A percentile compares a stretch with the other conserved stretches of the same genome.
These are phyloP conservation scores for Heliconius cydno DNA, from an alignment of 2,888 invertebrate genomes.

Conservation along the genomic window DNA sequence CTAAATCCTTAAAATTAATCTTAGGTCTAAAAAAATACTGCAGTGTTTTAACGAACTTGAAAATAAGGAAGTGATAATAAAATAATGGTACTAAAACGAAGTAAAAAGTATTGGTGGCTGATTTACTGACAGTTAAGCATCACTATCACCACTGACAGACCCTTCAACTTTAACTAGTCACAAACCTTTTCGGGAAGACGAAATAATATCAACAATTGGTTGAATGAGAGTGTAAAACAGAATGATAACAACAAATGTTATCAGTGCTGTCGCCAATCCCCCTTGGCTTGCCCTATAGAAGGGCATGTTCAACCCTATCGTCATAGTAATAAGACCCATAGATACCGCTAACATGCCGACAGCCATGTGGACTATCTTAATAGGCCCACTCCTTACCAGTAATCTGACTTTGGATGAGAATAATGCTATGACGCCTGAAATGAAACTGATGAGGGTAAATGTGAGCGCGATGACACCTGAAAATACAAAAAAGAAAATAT, in stretches of 20 bases:
- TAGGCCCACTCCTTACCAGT: slow-evolving; percentile 73
- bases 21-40: slow-evolving; percentile 4
- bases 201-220: slow-evolving; percentile 68
- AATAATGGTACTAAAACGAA: neutral
- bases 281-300: slow-evolving; percentile 62
- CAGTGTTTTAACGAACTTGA: neutral
- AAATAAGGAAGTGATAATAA: neutral
- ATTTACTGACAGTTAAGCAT: slow-evolving; percentile 54
- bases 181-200: slow-evolving; percentile 64
- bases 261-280: slow-evolving; percentile 66
- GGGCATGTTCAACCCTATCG: slow-evolving; percentile 73
- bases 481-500: neutral
- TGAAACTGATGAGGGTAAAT: slow-evolving; percentile 72
- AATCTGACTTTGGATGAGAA: slow-evolving; percentile 80
- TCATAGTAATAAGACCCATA: slow-evolving; percentile 79
- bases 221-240: slow-evolving; percentile 68
- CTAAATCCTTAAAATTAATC: neutral
- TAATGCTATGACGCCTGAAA: slow-evolving; percentile 78
- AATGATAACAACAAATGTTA: slow-evolving; percentile 65
- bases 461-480: slow-evolving; percentile 79
- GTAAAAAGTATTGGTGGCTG: too few species aligned
- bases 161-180: slow-evolving; percentile 65
- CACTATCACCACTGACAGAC: slow-evolving; percentile 65
- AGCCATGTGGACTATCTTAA: slow-evolving; percentile 80
- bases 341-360: slow-evolving; percentile 77